Base-by-base conservation (phyloP, 2,888 invertebrate species). In the Drosophila lutescens region DNA sequence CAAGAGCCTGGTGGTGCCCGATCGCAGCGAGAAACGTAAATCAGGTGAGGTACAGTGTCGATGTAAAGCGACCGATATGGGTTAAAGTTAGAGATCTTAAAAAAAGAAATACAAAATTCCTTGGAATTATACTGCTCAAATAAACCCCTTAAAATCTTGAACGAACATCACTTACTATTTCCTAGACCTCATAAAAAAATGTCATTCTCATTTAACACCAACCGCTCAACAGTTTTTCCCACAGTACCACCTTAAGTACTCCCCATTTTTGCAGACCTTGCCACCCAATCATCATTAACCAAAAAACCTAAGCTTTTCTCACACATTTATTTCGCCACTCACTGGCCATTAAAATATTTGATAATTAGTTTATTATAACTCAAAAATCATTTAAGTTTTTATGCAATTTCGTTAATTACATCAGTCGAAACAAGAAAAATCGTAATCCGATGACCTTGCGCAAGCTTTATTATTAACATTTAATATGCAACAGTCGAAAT, bases 1-100 rank as follows among this genome's bases (percentile, higher is more conserved):
- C 80, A 96, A 96, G 91, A 95, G 95, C 68, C 93, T 95, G 84
- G 95, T 95, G 32, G 93, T 95, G 46, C 89, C 91, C 60, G 94
- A 95, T 75, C 94, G 94, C 53, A 70, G 53, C 75, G 96, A 96
- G 91, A 96, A 96, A 91, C 92, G 96, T 90, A 96, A 96, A 93
- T 96, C 96, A 92, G 96, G 96, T 96, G 94, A 84, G 84, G 84
- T 84, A 84, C 86, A 84, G 84, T 84, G 86, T 84, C 84, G 86
- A 78, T 70, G 74, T 71, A 70, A 80, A 66, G 88, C 83, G 83
- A 88, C 88, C 53, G 56, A 30, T 9, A 26, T 49, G 61, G 47
- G 15, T 10, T 13, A 10, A 26, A 20, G 8, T 3, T 36, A 6
- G 36, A n/a, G 13, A 36, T 36, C 44, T n/a, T 13, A n/a, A 23